Base-by-base conservation (phyloP, 2,113 vertebrate species). In the Butorides virescens region DNA sequence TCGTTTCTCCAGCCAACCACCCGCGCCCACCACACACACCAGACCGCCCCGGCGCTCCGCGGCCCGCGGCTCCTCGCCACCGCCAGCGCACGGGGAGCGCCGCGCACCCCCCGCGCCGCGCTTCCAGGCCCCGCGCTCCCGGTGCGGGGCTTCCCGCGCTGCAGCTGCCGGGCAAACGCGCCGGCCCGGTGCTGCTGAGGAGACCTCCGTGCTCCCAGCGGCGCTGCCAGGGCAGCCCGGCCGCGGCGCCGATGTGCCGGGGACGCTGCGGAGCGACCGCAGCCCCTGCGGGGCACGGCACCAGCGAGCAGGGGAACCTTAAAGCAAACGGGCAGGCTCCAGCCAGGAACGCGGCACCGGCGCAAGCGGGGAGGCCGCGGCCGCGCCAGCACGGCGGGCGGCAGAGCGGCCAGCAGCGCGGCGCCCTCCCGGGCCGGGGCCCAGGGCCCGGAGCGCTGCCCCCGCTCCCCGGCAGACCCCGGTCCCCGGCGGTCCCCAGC, bases 21-120 rank as follows among this genome's bases (percentile, higher is more conserved):
- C 39, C 7, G 19, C 37, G 6, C 1, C 19, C 8, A 2, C 5
- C 3, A 9, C 34, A 16, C 5, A 6, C 23, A 14, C 21, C 19
- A 2, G 7, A 5, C 13, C 18, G 9, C 2, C 22, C 3, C 19
- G 3, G 26, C 56, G 44, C 18, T n/a, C 56, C 16, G 10, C 25
- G 15, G 61, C 36, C 59, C 34, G 3, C 5, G 49, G 32, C 47
- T 52, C 59, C 75, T 15, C 5, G 5, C 16, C 26, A 14, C 67
- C 3, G 6, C 25, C 32, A 9, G 26, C 26, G 37, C 14, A 16
- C 39, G 2, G 8, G 15, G 16, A 7, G 19, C 49, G 36, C 26
- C 5, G 30, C 56, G 25, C 30, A 3, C 47, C 10, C 26, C 15
- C 58, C 37, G 18, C 17, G n/a, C 25, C 36, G 10, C 36, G 2